Evolutionary conservation across 2,888 invertebrate species (phyloP), one percentile per base, ranked within the genome.

Genomic region (Caenorhabditis sinica): DNA sequence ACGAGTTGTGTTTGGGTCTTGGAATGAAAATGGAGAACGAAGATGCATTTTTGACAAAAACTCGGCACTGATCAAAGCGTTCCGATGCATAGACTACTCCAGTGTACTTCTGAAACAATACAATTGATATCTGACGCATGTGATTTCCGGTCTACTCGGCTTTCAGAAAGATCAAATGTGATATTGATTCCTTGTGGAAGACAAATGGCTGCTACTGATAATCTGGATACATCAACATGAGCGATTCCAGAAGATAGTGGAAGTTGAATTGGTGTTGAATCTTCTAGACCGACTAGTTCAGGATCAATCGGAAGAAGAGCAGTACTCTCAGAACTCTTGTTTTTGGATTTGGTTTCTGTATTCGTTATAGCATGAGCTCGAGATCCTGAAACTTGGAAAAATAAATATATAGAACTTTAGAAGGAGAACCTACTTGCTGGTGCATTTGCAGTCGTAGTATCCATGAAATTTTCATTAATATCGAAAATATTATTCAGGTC

Each of bases 31-130:
- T 80, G 9, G 90, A 87, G 65, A 92, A 91, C 20, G 74, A 63
- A 6, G 75, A 58, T 13, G 87, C 25, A 23, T 86, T 82, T 40
- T 87, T 88, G 30, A 92, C 87, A 40, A 90, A 85, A 0, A 88
- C 85, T 0, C 91, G 87, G 74, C 92, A 92, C 63, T 90, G 89
- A 6, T 89, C 87, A 75, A 91, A 92, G 6, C 92, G 82, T 75
- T 93, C 92, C 1, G 91, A 90, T 9, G 92, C 92, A 60, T 92
- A 92, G 9, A 93, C 86, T 0, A 90, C 92, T 17, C 92, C 92
- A 3, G 90, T 90, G 83, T 92, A 92, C 15, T 83, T 85, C 91
- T 91, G 84, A 88, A 82, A 56, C 17, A 17, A 15, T n/a, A n/a
- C n/a, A n/a, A n/a, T n/a, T n/a, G n/a, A n/a, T n/a, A n/a, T n/a